These are phyloP conservation scores for Ichneumon xanthorius DNA, from an alignment of 2,888 invertebrate genomes.

Conservation along the genomic window DNA sequence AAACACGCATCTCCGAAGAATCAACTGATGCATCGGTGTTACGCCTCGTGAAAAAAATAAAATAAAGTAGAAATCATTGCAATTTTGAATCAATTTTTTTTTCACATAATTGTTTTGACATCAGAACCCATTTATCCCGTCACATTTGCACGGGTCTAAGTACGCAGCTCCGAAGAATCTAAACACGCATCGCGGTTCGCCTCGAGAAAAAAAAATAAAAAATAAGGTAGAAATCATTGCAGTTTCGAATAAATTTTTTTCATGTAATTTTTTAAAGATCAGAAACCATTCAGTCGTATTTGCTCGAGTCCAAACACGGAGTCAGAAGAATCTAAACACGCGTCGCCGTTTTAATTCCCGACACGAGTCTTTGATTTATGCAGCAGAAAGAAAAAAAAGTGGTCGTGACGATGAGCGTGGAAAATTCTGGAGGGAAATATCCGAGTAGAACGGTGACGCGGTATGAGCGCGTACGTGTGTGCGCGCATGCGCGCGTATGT, in stretches of 20 bases:
- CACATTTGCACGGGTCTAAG: not conserved
- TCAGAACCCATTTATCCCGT: not conserved
- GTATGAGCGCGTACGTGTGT: not conserved
- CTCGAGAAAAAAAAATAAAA: no score
- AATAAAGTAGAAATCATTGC: no score
- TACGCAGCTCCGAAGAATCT: no score
- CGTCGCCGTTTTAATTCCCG: not conserved
- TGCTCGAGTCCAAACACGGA: not conserved
- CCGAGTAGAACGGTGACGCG: not conserved
- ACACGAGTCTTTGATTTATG: not conserved
- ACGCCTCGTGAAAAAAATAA: no score
- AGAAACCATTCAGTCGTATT: not conserved
- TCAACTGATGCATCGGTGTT: no score
- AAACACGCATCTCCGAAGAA: no score
- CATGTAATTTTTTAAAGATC: not conserved
- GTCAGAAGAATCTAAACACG: not conserved
- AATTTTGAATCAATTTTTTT: no score
- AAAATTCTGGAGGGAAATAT: slow-evolving; percentile 43
- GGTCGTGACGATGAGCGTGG: not conserved
- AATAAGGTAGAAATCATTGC: no score
- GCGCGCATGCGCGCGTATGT: no score
- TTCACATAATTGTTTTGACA: no score
- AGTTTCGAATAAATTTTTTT: no score
- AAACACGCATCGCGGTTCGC: no score
- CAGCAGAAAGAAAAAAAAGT: slow-evolving; percentile 17